These are phyloP conservation scores for Ahaetulla prasina DNA, from an alignment of 2,113 vertebrate genomes.

Conservation along the genomic window DNA sequence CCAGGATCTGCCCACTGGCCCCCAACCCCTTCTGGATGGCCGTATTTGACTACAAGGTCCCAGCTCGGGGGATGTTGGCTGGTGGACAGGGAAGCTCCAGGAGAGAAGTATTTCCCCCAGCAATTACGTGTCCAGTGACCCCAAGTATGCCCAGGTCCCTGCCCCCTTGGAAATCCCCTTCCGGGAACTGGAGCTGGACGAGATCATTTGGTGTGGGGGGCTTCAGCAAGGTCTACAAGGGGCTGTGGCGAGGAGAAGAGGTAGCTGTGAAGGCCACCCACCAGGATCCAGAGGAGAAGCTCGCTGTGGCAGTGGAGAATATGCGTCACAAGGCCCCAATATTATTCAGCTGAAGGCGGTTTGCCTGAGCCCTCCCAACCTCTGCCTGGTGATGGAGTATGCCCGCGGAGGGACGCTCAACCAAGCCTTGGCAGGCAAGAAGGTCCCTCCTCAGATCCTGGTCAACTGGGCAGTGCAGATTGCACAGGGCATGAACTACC, in stretches of 20 bases:
- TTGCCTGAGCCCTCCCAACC: constrained; percentile 81
- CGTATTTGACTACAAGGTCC: constrained; percentile 79
- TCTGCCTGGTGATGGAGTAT: constrained; percentile 91
- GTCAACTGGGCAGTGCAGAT: constrained; percentile 93
- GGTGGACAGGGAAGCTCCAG: constrained; percentile 88
- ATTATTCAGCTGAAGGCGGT: constrained; percentile 84
- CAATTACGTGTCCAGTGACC: constrained; percentile 80
- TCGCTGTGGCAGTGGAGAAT: constrained; percentile 78
- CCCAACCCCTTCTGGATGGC: constrained; percentile 72
- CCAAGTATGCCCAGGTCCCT: constrained; percentile 65
- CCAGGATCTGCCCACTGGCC: constrained; percentile 8
- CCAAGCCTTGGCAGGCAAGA: constrained; percentile 81
- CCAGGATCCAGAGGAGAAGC: constrained; percentile 85
- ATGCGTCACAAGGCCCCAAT: constrained; percentile 87
- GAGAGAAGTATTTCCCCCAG: constrained; percentile 86
- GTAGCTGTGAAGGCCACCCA: constrained; percentile 65
- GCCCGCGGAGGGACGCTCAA: constrained; percentile 85
- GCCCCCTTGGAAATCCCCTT: constrained; percentile 81
- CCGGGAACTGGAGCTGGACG: constrained; percentile 78
- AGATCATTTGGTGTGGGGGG: constrained; percentile 90
- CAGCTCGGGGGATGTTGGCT: too few relatives aligned
- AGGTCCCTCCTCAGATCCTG: constrained; percentile 83
- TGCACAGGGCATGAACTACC: constrained; percentile 88
- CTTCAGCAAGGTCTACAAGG: constrained; percentile 87
- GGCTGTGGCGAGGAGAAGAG: constrained; percentile 76